phyloP scores from a whole-genome alignment of 2,888 invertebrate genomes.

The Eueremaeus valkanovi region DNA sequence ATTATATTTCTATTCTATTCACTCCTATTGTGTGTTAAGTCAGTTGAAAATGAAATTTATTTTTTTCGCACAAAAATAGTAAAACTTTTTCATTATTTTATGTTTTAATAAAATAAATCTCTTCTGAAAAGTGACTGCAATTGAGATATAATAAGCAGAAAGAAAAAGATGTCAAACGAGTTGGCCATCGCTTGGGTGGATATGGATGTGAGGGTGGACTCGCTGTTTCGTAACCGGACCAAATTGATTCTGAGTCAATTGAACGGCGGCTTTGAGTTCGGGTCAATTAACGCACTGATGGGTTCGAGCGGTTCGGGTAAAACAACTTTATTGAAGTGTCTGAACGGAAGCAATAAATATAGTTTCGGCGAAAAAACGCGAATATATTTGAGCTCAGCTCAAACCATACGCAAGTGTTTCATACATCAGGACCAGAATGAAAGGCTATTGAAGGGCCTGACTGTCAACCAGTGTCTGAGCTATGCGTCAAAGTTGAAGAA shows the following conservation, averaged over 20 bases:
- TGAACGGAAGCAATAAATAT: neutral
- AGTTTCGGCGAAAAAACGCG: neutral
- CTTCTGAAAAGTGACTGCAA: too few species aligned
- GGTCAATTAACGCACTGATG: neutral
- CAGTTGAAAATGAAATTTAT: too few species aligned
- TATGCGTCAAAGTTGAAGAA: constrained; percentile 1
- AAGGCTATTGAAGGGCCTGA: neutral
- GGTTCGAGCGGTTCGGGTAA: neutral
- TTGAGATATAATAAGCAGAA: too few species aligned
- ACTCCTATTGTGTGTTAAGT: too few species aligned
- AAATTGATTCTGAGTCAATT: neutral
- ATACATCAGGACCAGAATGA: neutral
- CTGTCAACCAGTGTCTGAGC: neutral
- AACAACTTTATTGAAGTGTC: neutral
- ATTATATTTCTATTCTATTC: too few species aligned
- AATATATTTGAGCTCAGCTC: neutral
- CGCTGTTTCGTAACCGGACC: too few species aligned
- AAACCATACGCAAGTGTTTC: neutral
- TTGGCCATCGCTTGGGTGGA: too few species aligned
- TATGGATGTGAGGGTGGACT: too few species aligned
- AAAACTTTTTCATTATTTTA: too few species aligned
- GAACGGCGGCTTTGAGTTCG: neutral
- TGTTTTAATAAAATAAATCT: too few species aligned
- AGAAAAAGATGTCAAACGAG: too few species aligned
- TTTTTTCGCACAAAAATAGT: too few species aligned